Percentiles rank a stretch among this genome's conserved stretches.
These are phyloP conservation scores for Poicephalus gulielmi DNA, from an alignment of 2,113 vertebrate genomes.

Conservation along the genomic window DNA sequence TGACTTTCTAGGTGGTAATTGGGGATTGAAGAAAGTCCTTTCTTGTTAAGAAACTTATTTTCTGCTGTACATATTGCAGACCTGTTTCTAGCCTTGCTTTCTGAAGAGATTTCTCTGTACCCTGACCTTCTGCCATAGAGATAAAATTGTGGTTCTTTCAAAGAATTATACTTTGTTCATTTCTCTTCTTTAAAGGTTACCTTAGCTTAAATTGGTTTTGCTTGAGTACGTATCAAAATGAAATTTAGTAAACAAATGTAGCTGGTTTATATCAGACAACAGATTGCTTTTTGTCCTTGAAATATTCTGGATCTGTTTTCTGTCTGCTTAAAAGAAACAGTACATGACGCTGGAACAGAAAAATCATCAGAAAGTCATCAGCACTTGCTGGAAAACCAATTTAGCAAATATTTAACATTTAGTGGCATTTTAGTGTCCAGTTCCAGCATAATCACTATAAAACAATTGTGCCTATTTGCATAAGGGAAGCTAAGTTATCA, in stretches of 20 bases:
- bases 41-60: conserved; percentile 5
- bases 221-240: conserved; percentile 22
- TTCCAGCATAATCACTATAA: background rate
- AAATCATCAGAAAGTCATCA: background rate
- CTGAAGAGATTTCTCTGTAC: conserved; percentile 20
- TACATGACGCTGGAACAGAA: background rate
- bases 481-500: background rate
- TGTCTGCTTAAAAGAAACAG: background rate
- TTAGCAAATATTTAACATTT: conserved; percentile 29
- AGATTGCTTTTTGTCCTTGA: conserved; percentile 58
- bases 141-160: conserved; percentile 31
- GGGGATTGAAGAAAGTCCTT: background rate
- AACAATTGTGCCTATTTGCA: background rate
- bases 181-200: conserved; percentile 54
- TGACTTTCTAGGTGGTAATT: conserved; percentile 22
- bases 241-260: conserved; percentile 63
- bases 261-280: conserved; percentile 8
- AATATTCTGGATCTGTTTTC: conserved; percentile 13
- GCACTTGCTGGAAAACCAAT: background rate
- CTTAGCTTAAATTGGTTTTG: conserved; percentile 45
- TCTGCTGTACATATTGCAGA: background rate
- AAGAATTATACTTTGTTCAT: conserved; percentile 14
- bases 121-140: background rate
- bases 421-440: background rate
- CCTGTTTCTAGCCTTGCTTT: background rate